phyloP scores from a whole-genome alignment of 2,797 vertebrate genomes.

The Toxotes lorentzi region DNA sequence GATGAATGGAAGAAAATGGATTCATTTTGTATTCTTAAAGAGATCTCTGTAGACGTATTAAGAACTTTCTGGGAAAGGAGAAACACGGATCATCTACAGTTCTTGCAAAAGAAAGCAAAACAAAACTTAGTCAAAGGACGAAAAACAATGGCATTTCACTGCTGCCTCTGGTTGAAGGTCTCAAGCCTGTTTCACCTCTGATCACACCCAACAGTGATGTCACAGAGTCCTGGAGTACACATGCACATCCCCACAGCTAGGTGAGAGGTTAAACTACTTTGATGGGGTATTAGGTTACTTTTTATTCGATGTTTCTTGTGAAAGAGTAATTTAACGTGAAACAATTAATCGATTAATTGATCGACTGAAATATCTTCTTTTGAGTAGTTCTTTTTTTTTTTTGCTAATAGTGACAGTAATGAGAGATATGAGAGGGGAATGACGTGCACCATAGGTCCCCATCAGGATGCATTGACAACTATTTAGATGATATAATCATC shows the following conservation, averaged over 20 bases:
- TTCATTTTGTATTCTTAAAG: conserved; percentile 12
- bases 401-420: too few relatives aligned
- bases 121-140: too few relatives aligned
- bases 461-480: background rate
- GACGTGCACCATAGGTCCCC: too few relatives aligned
- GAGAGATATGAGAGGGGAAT: too few relatives aligned
- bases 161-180: background rate
- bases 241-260: background rate
- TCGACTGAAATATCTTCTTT: too few relatives aligned
- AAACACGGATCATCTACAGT: background rate
- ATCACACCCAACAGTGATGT: background rate
- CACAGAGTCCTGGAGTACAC: background rate
- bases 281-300: background rate
- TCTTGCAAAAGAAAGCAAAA: too few relatives aligned
- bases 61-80: background rate
- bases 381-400: too few relatives aligned
- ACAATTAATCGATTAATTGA: too few relatives aligned
- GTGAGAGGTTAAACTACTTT: background rate
- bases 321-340: background rate
- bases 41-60: conserved; percentile 13
- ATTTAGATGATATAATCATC: background rate
- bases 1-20: conserved; percentile 10
- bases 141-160: too few relatives aligned
- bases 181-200: background rate
- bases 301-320: background rate